Conservation (phyloP, 2,888 invertebrate genomes). For the Apamea sordens region DNA sequence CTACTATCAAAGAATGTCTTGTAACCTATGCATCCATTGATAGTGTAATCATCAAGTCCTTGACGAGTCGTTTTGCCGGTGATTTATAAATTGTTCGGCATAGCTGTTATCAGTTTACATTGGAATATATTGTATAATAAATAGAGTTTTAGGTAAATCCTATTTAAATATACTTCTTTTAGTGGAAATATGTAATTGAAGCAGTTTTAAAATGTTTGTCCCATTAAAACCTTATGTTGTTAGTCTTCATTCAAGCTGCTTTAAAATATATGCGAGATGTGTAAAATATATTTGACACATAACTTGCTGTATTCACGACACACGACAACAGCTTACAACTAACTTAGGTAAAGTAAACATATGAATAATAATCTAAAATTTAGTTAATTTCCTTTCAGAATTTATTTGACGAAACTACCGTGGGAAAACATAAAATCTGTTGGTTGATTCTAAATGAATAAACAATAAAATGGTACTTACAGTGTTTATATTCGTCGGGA, state of each 20-base stretch:
- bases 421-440: not conserved
- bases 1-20: not conserved
- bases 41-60: conserved; percentile 4
- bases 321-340: not conserved
- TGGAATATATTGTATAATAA: not conserved
- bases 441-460: not conserved
- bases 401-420: not conserved
- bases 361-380: not conserved
- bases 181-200: not conserved
- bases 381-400: conserved; percentile 1
- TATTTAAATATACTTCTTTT: not conserved
- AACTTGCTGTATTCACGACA: not conserved
- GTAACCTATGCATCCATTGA: conserved; percentile 27
- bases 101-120: conserved; percentile 37
- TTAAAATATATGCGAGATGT: not conserved
- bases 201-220: not conserved
- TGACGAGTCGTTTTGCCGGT: not conserved
- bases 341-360: conserved; percentile 31
- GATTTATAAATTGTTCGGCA: not conserved
- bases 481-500: conserved; percentile 35
- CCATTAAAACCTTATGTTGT: not conserved
- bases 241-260: not conserved
- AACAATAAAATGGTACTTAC: conserved; percentile 63
- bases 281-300: not conserved
- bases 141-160: not conserved